Base-by-base conservation (phyloP, 2,113 vertebrate genomes). In the Ifrita kowaldi region DNA sequence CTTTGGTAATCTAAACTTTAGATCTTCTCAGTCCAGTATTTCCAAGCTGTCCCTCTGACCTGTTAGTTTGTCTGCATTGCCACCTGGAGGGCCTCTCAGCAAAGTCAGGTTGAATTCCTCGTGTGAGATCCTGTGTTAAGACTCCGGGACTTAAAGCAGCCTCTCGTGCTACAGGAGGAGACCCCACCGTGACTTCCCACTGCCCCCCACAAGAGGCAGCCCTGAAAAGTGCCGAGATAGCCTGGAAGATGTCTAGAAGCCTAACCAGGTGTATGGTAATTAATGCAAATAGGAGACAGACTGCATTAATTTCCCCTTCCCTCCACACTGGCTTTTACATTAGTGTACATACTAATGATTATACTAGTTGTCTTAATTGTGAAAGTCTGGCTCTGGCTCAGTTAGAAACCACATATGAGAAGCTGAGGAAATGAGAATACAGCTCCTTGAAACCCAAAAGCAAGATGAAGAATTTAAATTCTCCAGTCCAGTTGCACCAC, bases 11-110 rank as follows among this genome's bases (percentile, higher is more conserved):
- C 14, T 60, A 64, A 94, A 64, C 12, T 71, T 89, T 3, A 35
- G 39, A 39, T 28, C 21, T 33, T 70, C 23, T 71, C 23, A 69
- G 23, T 47, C 86, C 56, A 49, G 42, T 5, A 33, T 50, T 86
- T 92, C 81, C 33, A 76, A 35, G 46, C 18, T 44, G 49, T 50
- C n/a, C 49, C n/a, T 70, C 35, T 77, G 86, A 93, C 86, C 90
- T 92, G 86, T 96, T 95, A 67, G 80, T 60, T 96, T 96, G 96
- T 83, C 92, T 96, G 80, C 76, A 97, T 93, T 97, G 96, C 95
- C 96, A 97, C 90, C 94, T 96, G 84, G 91, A 97, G 96, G 96
- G 73, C 80, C 89, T 92, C 73, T 47, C 20, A 63, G 95, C 64
- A 95, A 96, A 95, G 81, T 94, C 91, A 95, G 52, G 47, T 56